Conservation (phyloP, 2,888 invertebrate species). For the Blastobasis adustella region DNA sequence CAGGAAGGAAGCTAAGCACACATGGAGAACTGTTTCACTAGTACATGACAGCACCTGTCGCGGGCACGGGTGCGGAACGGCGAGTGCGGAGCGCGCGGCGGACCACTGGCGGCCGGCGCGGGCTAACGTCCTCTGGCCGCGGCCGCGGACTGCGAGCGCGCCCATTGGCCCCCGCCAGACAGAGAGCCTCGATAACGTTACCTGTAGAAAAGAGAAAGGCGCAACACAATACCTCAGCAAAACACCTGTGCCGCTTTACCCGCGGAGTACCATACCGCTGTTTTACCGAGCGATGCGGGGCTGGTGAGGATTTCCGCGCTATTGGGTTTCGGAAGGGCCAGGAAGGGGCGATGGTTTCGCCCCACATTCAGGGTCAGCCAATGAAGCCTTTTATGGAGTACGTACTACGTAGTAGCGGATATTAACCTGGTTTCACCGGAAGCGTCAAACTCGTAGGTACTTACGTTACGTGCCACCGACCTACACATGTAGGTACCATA, state of each 20-base stretch:
- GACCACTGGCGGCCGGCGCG: slow-evolving; percentile 48
- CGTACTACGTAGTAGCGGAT: no score
- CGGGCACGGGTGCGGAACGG: slow-evolving; percentile 34
- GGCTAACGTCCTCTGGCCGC: slow-evolving; percentile 54
- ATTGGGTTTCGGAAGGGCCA: slow-evolving; percentile 14
- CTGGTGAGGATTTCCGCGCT: slow-evolving; percentile 50
- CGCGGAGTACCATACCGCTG: slow-evolving; percentile 24
- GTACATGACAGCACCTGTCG: slow-evolving; percentile 12
- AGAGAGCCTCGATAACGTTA: slow-evolving; percentile 35
- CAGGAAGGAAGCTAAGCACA: slow-evolving; percentile 32
- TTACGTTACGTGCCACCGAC: no score
- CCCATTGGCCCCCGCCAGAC: slow-evolving; percentile 50
- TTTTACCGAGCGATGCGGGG: slow-evolving; percentile 23
- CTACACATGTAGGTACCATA: no score
- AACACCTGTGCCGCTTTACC: slow-evolving; percentile 51
- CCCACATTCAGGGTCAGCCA: not conserved
- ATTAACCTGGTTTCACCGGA: no score
- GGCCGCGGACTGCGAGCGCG: slow-evolving; percentile 28
- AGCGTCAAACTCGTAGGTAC: no score
- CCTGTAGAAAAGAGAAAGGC: slow-evolving; percentile 49
- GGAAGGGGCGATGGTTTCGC: slow-evolving; percentile 29
- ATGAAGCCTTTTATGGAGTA: slow-evolving; percentile 12
- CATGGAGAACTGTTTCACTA: slow-evolving; percentile 48
- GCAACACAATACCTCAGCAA: slow-evolving; percentile 21
- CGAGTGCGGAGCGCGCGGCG: slow-evolving; percentile 30